Conservation (phyloP, 2,888 invertebrate species). For the Callinectes sapidus region DNA sequence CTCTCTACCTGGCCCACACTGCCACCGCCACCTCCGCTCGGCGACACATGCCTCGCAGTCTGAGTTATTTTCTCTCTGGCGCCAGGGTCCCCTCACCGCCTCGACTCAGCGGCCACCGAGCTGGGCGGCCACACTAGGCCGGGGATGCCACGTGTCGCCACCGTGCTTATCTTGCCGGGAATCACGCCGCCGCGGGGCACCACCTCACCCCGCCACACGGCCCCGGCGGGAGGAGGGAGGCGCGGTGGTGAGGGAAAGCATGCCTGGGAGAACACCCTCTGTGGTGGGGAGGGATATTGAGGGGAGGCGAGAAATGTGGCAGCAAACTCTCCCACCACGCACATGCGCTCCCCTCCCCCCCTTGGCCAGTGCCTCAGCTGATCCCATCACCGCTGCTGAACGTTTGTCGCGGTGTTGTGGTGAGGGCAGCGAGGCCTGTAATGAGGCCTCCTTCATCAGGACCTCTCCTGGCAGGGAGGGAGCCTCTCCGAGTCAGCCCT, state of each 20-base stretch:
- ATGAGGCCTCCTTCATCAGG: slow-evolving; percentile 18
- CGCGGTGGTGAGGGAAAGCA: background rate
- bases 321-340: slow-evolving; percentile 19
- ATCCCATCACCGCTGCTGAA: slow-evolving; percentile 15
- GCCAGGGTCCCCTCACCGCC: slow-evolving; percentile 40
- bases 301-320: slow-evolving; percentile 4
- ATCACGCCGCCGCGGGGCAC: background rate
- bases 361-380: background rate
- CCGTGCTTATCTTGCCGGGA: background rate
- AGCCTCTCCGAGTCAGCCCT: background rate
- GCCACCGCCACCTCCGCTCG: slow-evolving; percentile 38
- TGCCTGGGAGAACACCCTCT: background rate
- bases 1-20: slow-evolving; percentile 50
- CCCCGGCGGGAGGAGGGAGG: background rate
- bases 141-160: slow-evolving; percentile 31
- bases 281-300: background rate
- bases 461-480: background rate
- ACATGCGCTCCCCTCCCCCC: slow-evolving; percentile 37
- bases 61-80: slow-evolving; percentile 52
- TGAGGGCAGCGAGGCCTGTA: slow-evolving; percentile 24
- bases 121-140: slow-evolving; percentile 38
- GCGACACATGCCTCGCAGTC: slow-evolving; percentile 41
- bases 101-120: slow-evolving; percentile 43
- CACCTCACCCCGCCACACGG: background rate
- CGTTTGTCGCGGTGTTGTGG: slow-evolving; percentile 27